Evolutionary conservation across 2,113 vertebrate species (phyloP), one percentile per base, ranked within the genome.

Genomic region (Rhombomys opimus): DNA sequence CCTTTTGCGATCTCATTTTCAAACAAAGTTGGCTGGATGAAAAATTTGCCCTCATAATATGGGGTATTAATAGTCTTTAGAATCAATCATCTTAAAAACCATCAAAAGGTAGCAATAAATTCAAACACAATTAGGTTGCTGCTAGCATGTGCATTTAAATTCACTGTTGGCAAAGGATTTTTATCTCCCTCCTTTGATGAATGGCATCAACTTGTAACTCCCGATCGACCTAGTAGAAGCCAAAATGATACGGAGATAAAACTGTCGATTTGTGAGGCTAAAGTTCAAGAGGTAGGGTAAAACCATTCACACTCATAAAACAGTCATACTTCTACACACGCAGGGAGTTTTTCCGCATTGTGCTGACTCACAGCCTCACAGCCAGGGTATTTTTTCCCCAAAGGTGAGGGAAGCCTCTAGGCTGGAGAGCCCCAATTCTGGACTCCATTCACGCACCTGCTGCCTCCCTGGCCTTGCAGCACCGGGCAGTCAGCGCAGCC

Each of bases 361-460:
- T 98, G 97, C 97, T 98, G 97, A 98, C 97, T 98, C 97, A 98
- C 95, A 77, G 93, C 80, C 89, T 75, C 52, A 18, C 25, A 11
- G 70, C n/a, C 38, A 32, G 52, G 59, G 52, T 6, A 15, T 38
- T 72, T 38, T n/a, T 68, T 67, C 15, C 8, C 18, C 35, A 57
- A 88, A 88, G 68, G 52, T 30, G 70, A 91, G 93, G 50, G 50
- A 63, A 81, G 50, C 68, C 77, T 87, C 86, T 59, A 81, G 88
- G 61, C 88, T 38, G 61, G 59, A 38, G 87, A 77, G 86, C 85
- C 54, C 27, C 6, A 54, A 68, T 77, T 84, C 54, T 27, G 41
- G 68, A 70, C 63, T 87, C 92, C 86, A 54, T 92, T 92, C 77
- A 73, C 3, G 52, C 96, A 75, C 85, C 92, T 14, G 88, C 30